A percentile compares a stretch with the other conserved stretches of the same genome.
Conservation (phyloP, 2,797 vertebrate species). For the Crax fasciolata region DNA sequence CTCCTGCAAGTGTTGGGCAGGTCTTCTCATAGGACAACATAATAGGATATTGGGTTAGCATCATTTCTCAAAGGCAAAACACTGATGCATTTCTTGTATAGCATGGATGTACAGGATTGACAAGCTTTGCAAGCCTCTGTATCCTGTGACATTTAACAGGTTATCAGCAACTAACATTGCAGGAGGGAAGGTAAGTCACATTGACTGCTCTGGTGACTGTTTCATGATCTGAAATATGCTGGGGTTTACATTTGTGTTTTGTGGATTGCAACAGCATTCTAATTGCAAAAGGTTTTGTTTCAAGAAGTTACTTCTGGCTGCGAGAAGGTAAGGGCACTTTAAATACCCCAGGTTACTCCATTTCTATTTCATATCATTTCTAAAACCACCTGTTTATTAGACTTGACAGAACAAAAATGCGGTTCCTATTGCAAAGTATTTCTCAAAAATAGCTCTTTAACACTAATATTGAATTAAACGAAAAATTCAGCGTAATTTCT, state of each 20-base stretch:
- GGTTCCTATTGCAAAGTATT: background rate
- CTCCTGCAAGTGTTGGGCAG: background rate
- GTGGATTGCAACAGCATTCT: background rate
- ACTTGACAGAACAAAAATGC: background rate
- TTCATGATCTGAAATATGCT: background rate
- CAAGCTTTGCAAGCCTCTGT: background rate
- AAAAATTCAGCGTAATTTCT: background rate
- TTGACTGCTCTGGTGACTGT: background rate
- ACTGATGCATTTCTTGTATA: fast-evolving
- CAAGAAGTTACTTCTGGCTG: background rate
- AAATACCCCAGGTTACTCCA: background rate
- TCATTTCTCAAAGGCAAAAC: background rate
- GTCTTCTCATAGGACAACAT: background rate
- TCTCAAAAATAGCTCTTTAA: background rate
- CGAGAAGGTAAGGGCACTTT: background rate
- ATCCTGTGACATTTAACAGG: background rate
- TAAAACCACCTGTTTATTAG: background rate
- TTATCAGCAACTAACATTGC: background rate
- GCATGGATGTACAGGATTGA: background rate
- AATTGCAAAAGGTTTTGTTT: background rate
- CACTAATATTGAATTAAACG: background rate
- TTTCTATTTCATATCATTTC: background rate
- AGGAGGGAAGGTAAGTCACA: background rate
- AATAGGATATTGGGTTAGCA: background rate
- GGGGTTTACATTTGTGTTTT: background rate